Base-by-base conservation (phyloP, 1,140 invertebrate species). In the Drosophila oshimai region DNA sequence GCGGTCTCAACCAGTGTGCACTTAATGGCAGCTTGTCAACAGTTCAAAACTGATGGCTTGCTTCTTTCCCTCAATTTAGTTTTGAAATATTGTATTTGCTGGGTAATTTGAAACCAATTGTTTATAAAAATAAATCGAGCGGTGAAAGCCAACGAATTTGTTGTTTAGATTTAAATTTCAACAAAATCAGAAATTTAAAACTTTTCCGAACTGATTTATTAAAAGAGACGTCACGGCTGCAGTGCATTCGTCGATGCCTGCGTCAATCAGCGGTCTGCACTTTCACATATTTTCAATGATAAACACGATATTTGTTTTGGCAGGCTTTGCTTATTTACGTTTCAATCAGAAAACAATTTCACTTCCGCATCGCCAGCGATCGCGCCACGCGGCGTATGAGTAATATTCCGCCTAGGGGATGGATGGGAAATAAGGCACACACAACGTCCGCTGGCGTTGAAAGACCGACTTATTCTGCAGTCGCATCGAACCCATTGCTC, bases 401-500 rank as follows among this genome's bases (percentile, higher is more conserved):
- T 74, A 44, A 87, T 73, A 22, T 69, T 10, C 10, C 12, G 4
- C 17, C 36, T 34, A 22, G 36, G 37, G 34, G 15, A 57, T 57
- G 53, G 20, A 17, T 17, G 10, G 28, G 10, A 47, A 44, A 49
- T 6, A 20, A 5, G 26, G n/a, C 36, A 31, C 54, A 54, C 18
- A 33, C 50, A 50, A 76, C 76, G 81, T 87, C 81, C 81, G 80
- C 26, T 62, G 46, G 39, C 61, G 51, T 60, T 61, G 76, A 73
- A 87, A 87, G 68, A 81, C 76, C 68, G 81, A 87, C 81, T 87
- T 87, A 87, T 62, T 84, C 80, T 87, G 81, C 64, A 62, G 49
- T 41, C 37, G 55, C 55, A 71, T 49, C 67, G 68, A 75, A 73
- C 74, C 37, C 54, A 78, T 28, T 54, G 70, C 75, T 69, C 22